phyloP scores from a whole-genome alignment of 2,797 vertebrate genomes.

The Eulemur coronatus region DNA sequence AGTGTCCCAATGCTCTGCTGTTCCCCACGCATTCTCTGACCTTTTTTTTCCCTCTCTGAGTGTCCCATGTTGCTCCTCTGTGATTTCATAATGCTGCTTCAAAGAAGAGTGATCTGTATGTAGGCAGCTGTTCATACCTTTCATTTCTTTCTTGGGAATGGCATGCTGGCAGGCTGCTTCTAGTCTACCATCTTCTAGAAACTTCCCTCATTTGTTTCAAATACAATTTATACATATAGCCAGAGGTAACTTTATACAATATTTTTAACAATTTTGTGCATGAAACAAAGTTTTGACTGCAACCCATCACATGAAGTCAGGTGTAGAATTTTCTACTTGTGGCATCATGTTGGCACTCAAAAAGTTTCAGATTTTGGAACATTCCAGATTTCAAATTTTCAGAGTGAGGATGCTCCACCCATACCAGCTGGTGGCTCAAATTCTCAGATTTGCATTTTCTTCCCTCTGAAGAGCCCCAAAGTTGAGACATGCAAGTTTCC shows the following conservation, averaged over 20 bases:
- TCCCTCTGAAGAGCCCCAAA: not conserved
- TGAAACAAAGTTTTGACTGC: not conserved
- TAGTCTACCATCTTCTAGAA: no score
- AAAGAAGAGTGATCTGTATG: no score
- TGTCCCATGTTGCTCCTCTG: no score
- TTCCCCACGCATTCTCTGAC: no score
- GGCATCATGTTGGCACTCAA: not conserved
- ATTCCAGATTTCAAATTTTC: not conserved
- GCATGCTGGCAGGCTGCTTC: no score
- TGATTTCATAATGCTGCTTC: no score
- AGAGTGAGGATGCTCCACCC: not conserved
- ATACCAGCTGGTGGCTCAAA: not conserved
- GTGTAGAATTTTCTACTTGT: not conserved
- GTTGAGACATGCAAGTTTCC: not conserved
- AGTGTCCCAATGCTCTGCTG: no score
- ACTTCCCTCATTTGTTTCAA: not conserved
- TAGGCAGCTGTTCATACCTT: no score
- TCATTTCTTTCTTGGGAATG: no score
- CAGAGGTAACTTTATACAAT: not conserved
- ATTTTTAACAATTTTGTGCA: not conserved
- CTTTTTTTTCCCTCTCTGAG: no score
- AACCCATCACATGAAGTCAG: not conserved
- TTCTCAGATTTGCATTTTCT: not conserved
- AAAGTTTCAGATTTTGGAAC: not conserved
- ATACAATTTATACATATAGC: not conserved